Evolutionary conservation across 2,797 vertebrate species (phyloP), one percentile per base, ranked within the genome.

Genomic region (Alcedo quadribrachys): DNA sequence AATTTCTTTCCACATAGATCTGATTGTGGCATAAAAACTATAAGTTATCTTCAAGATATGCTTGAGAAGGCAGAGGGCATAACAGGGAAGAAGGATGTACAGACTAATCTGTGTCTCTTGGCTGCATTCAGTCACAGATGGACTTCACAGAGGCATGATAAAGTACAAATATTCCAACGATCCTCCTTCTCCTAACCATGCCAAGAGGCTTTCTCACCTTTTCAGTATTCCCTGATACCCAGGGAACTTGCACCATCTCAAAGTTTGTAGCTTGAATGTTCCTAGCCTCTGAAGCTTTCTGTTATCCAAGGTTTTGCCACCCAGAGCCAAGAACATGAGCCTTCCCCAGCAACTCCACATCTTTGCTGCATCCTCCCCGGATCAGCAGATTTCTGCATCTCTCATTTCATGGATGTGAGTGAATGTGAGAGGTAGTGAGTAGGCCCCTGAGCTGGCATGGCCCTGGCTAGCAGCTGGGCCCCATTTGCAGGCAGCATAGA

Each of bases 401-500:
- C 19, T 32, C 37, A 35, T 9, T 12, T 19, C 43, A 8, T 6
- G 25, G 32, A 33, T 24, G 30, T n/a, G 11, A 27, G 30, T 3
- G 22, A 20, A 66, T 19, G 15, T 40, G 40, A 27, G 48, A 80
- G 25, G 37, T 5, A 2, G 18, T 0, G 0, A 33, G 30, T 51
- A n/a, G 11, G 8, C 8, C 16, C 7, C 4, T 1, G 4, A 27
- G 19, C 40, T 3, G 4, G 13, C 35, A 35, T 5, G 5, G 30
- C 12, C 42, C 40, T 8, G 5, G 19, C 16, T 74, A 30, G 48
- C 40, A 51, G 37, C 57, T 43, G 27, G 13, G 15, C 8, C 13
- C 20, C 5, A 0, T 58, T 27, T 61, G 19, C n/a, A 87, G 33
- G 37, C 33, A 71, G 60, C 62, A 35, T 6, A 68, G 46, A 32